Evolutionary conservation across 1,140 invertebrate genomes (phyloP), one percentile per base, ranked within the genome.

Genomic region (Drosophila melanica): DNA sequence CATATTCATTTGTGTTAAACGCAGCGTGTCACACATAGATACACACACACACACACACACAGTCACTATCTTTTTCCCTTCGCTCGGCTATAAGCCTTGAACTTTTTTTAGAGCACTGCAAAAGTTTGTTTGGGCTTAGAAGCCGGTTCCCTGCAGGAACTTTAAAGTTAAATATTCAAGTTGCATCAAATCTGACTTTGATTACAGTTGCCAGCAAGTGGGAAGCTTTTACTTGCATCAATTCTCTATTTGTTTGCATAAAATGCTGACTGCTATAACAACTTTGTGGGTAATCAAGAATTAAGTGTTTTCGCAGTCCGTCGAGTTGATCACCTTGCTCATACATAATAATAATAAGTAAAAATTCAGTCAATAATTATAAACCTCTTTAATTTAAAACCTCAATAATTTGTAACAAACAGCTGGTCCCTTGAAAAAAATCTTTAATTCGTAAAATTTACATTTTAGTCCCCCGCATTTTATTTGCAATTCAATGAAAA

Each of bases 1-100:
- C 82, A 86, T 87, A 87, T 86, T 86, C 82, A 87, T 86, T 86
- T 86, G 82, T 86, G 82, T 86, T 86, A 86, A 86, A 86, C 82
- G 82, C 82, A 86, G 82, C 82, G 76, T 86, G 54, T 63, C 75
- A 65, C 67, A 75, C 70, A 74, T 58, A 74, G 33, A 68, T 33
- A 73, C 58, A 63, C 51, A 48, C 60, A 42, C 37, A 64, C 51
- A 75, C 42, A 50, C 33, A 18, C 23, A 20, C 18, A 11, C 9
- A 41, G 33, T 47, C 37, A 30, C 14, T 44, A 63, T 60, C 48
- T 27, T 35, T 37, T 20, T 16, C 14, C 0, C 18, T 51, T n/a
- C 27, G 45, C 12, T 20, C 39, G 35, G 30, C 27, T 14, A 20
- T 51, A 23, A 51, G 51, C 48, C 59, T 58, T 51, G 57, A 67